These are phyloP conservation scores for Cyanocitta stelleri DNA, from an alignment of 2,113 vertebrate species.

Conservation along the genomic window DNA sequence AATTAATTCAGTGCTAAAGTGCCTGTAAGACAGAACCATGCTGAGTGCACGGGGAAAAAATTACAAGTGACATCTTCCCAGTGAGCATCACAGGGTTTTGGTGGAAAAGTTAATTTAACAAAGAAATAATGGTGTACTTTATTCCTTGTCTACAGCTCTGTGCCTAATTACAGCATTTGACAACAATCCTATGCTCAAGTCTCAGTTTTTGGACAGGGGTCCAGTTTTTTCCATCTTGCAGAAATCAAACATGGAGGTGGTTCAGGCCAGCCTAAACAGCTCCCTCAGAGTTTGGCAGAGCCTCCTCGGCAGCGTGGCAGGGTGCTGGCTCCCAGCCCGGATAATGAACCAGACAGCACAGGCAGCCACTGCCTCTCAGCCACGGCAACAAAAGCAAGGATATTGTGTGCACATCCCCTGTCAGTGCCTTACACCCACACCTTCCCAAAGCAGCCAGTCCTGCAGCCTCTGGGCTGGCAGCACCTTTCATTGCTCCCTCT, in stretches of 20 bases:
- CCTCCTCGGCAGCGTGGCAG: background rate
- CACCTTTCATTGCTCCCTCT: fast-evolving
- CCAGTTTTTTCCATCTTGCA: background rate
- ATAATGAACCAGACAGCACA: fast-evolving
- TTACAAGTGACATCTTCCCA: background rate
- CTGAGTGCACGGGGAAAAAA: background rate
- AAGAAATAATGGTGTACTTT: background rate
- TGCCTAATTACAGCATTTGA: background rate
- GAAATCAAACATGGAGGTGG: background rate
- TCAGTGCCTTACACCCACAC: fast-evolving
- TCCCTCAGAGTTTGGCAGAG: background rate
- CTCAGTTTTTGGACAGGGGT: background rate
- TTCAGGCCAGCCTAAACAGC: background rate
- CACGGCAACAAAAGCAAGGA: fast-evolving
- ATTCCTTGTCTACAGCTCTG: background rate
- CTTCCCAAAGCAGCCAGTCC: background rate
- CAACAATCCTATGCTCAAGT: background rate
- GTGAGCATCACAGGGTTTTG: background rate
- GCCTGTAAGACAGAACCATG: background rate
- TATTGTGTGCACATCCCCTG: fast-evolving
- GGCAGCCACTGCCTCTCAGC: background rate
- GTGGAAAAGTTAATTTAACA: constrained; percentile 17
- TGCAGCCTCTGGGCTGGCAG: background rate
- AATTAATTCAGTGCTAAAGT: constrained; percentile 65
- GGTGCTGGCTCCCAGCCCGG: background rate